Conservation (phyloP, 2,113 vertebrate genomes). For the Equus quagga region DNA sequence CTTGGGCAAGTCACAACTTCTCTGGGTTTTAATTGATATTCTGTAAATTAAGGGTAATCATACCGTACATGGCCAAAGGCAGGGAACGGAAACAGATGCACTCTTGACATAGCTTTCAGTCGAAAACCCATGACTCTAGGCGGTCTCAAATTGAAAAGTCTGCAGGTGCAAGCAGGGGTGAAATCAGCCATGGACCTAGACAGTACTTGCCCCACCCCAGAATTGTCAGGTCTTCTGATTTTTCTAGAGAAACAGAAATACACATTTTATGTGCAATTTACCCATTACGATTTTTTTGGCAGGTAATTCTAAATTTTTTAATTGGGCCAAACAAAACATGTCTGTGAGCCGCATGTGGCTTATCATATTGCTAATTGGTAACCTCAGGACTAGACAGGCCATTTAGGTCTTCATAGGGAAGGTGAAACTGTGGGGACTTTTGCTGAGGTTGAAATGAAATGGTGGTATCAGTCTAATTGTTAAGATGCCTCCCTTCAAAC, state of each 20-base stretch:
- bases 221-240: background rate
- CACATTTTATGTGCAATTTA: constrained; percentile 47
- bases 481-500: constrained; percentile 55
- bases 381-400: constrained; percentile 32
- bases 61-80: background rate
- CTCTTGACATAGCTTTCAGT: constrained; percentile 3
- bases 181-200: background rate
- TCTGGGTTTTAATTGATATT: constrained; percentile 17
- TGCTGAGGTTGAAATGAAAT: constrained; percentile 51
- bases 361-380: constrained; percentile 41
- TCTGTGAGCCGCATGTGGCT: constrained; percentile 52
- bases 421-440: constrained; percentile 11
- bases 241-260: constrained; percentile 53
- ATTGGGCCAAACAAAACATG: constrained; percentile 32
- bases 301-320: constrained; percentile 24
- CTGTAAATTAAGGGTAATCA: constrained; percentile 37
- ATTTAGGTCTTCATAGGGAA: constrained; percentile 42
- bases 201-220: background rate
- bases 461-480: constrained; percentile 56
- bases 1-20: background rate
- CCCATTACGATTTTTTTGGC: background rate
- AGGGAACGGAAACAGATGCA: constrained; percentile 8
- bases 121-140: background rate
- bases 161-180: background rate
- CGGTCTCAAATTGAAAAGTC: background rate